Percentiles rank a stretch among this genome's conserved stretches.
These are phyloP conservation scores for Neodiprion virginianus DNA, from an alignment of 1,140 invertebrate species.

Conservation along the genomic window DNA sequence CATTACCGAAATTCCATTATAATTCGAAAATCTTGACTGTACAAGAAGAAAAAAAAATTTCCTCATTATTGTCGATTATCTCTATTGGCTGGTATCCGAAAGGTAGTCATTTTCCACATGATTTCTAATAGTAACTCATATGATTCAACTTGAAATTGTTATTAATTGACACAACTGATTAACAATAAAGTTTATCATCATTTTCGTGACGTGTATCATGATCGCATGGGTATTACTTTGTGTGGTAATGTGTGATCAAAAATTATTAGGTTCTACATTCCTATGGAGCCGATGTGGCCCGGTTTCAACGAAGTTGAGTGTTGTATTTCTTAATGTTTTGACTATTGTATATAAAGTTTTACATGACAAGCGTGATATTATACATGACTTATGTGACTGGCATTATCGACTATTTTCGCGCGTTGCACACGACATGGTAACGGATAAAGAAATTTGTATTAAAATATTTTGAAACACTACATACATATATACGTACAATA, in stretches of 20 bases:
- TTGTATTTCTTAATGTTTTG: constrained; percentile 8
- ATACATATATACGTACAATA: neutral
- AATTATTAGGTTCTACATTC: constrained; percentile 48
- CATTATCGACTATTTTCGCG: neutral
- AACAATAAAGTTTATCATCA: neutral
- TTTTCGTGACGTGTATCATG: neutral
- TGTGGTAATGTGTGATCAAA: constrained; percentile 37
- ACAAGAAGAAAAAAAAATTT: neutral
- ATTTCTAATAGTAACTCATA: neutral
- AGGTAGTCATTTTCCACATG: neutral
- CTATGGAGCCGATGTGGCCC: constrained; percentile 38
- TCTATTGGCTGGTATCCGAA: neutral
- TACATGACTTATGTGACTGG: neutral
- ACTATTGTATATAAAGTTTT: constrained; percentile 1
- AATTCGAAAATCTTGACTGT: neutral
- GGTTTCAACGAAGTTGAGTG: constrained; percentile 35
- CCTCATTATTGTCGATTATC: neutral
- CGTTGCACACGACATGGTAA: too few species aligned
- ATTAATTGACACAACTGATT: neutral
- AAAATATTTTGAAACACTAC: neutral
- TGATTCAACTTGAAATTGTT: neutral
- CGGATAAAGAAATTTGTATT: neutral
- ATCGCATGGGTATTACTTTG: neutral
- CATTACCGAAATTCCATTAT: too few species aligned
- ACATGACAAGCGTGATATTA: neutral